These are phyloP conservation scores for Tetanocera ferruginea DNA, from an alignment of 2,888 invertebrate genomes.

Conservation along the genomic window DNA sequence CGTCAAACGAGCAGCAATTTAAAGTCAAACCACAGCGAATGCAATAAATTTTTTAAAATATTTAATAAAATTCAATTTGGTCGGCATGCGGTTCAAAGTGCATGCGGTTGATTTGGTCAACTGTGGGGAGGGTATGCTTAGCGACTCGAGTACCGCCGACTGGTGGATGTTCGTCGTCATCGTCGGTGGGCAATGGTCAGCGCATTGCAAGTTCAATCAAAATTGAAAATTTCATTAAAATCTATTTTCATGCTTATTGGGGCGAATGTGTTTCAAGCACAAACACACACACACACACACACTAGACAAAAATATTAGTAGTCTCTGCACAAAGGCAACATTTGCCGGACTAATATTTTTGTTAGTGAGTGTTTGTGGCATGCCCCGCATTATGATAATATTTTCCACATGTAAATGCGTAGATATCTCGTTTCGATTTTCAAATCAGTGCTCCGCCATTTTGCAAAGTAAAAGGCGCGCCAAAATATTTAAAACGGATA, in stretches of 20 bases:
- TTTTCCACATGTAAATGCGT: conserved; percentile 1
- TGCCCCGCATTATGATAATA: conserved; percentile 3
- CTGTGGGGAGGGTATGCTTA: too few species aligned
- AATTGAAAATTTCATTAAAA: conserved; percentile 12
- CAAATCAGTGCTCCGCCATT: conserved; percentile 16
- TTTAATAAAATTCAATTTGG: conserved; percentile 31
- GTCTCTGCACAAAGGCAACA: too few species aligned
- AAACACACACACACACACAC: too few species aligned
- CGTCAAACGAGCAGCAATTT: conserved; percentile 25
- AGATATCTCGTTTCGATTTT: conserved; percentile 10
- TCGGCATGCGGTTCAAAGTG: neutral
- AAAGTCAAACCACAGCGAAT: conserved; percentile 26
- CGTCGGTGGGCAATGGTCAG: too few species aligned
- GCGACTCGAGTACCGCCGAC: too few species aligned
- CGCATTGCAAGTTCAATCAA: neutral
- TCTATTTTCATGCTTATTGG: too few species aligned
- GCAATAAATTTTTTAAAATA: conserved; percentile 16
- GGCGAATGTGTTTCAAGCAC: too few species aligned
- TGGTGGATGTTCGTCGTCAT: too few species aligned
- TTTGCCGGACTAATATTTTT: too few species aligned
- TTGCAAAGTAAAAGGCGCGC: conserved; percentile 13
- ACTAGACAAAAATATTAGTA: too few species aligned
- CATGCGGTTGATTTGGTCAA: neutral
- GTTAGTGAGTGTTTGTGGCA: too few species aligned
- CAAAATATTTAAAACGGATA: conserved; percentile 4